Base-by-base conservation (phyloP, 2,797 vertebrate species). In the Hylomyscus alleni region DNA sequence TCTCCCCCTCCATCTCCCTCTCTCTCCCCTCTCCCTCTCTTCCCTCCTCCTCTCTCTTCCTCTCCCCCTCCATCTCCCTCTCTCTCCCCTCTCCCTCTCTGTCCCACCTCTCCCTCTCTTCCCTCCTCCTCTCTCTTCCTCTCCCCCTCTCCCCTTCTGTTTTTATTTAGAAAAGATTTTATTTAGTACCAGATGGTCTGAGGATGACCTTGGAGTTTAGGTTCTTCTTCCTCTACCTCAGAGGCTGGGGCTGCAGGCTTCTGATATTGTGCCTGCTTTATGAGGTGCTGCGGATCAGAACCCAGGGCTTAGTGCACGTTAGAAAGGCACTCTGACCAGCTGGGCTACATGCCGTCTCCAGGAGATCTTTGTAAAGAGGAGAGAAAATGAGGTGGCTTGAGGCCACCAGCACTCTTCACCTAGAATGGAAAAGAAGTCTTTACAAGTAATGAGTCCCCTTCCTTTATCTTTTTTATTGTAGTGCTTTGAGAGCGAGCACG, bases 21-120 rank as follows among this genome's bases (percentile, higher is more conserved):
- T 3, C 6, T 44, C 44, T 44, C 44, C 44, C 44, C 44, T 54
- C 37, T 13, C 13, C 10, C 31, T 3, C 31, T 9, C 34, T 6
- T 17, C 5, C 1, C 2, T 0, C 3, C 7, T 1, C 3, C 14
- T 9, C 12, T 40, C 14, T 1, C 37, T 22, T 2, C 3, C 29
- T 20, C 0, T 22, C 13, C 10, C 13, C 1, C 17, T n/a, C n/a
- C 10, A n/a, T n/a, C 60, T 6, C 7, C 0, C 1, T 3, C 34
- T 29, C 26, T 31, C 26, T 15, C 17, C 17, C 8, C 2, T 17
- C 12, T 13, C 9, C 5, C 3, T 1, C 8, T 3, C 6, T 44
- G 3, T 44, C 44, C 44, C 44, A 44, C 44, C 44, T 54, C 37
- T 13, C 13, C 10, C 31, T 3, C 31, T 9, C 34, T 6, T 17